These are phyloP conservation scores for Platichthys stellatus DNA, from an alignment of 2,113 vertebrate genomes.

Conservation along the genomic window DNA sequence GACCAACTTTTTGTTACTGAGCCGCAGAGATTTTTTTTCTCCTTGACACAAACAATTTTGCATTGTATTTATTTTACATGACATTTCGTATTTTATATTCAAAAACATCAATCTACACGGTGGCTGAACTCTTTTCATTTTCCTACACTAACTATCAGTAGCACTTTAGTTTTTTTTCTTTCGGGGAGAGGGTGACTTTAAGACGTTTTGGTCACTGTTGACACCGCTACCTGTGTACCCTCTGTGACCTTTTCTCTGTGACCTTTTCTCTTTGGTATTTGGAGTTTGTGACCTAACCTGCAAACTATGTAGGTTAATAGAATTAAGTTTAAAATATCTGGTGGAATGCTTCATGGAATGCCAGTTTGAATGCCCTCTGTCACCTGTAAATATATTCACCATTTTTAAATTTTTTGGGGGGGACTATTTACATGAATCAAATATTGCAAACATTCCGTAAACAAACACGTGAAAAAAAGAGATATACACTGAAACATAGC, in stretches of 20 bases:
- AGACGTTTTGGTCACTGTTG: slow-evolving; percentile 38
- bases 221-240: background rate
- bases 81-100: background rate
- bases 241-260: slow-evolving; percentile 5
- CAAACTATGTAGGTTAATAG: slow-evolving; percentile 21
- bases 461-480: slow-evolving; percentile 34
- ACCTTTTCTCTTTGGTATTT: slow-evolving; percentile 53
- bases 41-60: background rate
- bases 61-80: background rate
- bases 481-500: slow-evolving; percentile 48
- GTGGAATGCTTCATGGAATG: slow-evolving; percentile 38
- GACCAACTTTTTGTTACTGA: too few relatives aligned
- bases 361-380: slow-evolving; percentile 41
- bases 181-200: slow-evolving; percentile 1
- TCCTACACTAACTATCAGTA: slow-evolving; percentile 1
- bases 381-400: slow-evolving; percentile 43
- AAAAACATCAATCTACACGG: too few relatives aligned
- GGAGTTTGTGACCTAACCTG: slow-evolving; percentile 22
- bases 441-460: slow-evolving; percentile 57
- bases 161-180: background rate
- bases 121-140: background rate
- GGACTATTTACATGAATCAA: slow-evolving; percentile 47
- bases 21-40: background rate
- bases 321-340: slow-evolving; percentile 17
- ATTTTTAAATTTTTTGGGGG: slow-evolving; percentile 18